Evolutionary conservation across 2,888 invertebrate genomes (phyloP), one percentile per base, ranked within the genome.

Genomic region (Pilophorus perplexus): DNA sequence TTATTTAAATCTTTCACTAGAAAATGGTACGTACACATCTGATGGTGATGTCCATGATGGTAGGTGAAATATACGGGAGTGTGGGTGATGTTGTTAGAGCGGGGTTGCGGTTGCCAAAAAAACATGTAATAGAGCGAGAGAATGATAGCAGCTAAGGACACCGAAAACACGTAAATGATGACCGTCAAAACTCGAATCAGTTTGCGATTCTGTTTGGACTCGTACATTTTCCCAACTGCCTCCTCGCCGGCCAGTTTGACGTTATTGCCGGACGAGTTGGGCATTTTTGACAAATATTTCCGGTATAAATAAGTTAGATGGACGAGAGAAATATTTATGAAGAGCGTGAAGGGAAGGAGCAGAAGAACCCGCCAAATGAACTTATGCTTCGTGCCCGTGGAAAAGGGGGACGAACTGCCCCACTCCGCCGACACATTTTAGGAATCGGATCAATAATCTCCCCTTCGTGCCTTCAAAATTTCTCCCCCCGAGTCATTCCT

Each of bases 71-170:
- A 62, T 25, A 62, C 62, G 8, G 59, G 42, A 10, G 62, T 62
- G 18, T 44, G 46, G 33, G 62, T 62, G 52, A n/a, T 52, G 14
- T 27, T 52, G 42, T 40, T 59, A 27, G 25, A 42, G 46, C 62
- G 25, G 18, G 77, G 76, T 75, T 83, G 85, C 16, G 93, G 93
- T 78, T 92, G 88, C 94, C 95, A 95, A 77, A 95, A 85, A 80
- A 94, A 90, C 74, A 92, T 88, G 81, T 96, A 96, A 81, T 95
- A 96, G 59, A 93, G 83, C 12, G 93, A 93, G 71, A 96, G 82
- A 82, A 94, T 89, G 74, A 94, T 93, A 59, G 94, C 95, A 18
- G 93, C 94, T 75, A 94, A 82, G 44, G 94, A 95, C 73, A 96
- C 95, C 77, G 92, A 90, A 78, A 95, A 87, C 72, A 95, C 88